Evolutionary conservation across 2,888 invertebrate genomes (phyloP).

Genomic region (Drosophila antonietae): DNA sequence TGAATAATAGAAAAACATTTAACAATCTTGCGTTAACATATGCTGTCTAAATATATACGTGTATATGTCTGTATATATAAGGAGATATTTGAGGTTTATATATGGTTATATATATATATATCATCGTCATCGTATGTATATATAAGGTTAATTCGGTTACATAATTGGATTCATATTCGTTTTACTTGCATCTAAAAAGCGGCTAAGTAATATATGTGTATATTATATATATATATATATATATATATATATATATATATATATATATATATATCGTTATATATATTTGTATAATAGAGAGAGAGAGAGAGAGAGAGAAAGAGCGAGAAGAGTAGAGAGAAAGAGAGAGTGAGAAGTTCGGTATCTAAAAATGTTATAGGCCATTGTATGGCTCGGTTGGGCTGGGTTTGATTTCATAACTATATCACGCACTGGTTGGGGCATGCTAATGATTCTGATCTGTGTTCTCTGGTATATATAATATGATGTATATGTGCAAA

Average conservation of each 20-base stretch:
- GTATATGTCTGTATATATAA: slow-evolving; percentile 17
- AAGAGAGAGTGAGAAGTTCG: not conserved
- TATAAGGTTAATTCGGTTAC: slow-evolving; percentile 25
- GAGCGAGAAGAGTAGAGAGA: not conserved
- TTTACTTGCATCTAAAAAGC: slow-evolving; percentile 25
- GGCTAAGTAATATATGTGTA: slow-evolving; percentile 24
- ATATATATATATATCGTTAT: slow-evolving; percentile 20
- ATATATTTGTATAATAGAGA: slow-evolving; percentile 14
- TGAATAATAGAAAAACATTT: slow-evolving; percentile 24
- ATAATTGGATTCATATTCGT: slow-evolving; percentile 27
- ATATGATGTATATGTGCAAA: slow-evolving; percentile 7
- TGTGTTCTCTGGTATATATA: slow-evolving; percentile 20
- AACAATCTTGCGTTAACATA: slow-evolving; percentile 39
- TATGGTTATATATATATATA: slow-evolving; percentile 24
- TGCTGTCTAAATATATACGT: slow-evolving; percentile 10
- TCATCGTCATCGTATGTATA: slow-evolving; percentile 6
- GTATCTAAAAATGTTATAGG: slow-evolving; percentile 4
- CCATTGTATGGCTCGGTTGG: slow-evolving; percentile 35
- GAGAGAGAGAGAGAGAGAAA: not conserved
- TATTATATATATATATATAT: slow-evolving; percentile 20
- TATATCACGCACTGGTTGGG: slow-evolving; percentile 12
- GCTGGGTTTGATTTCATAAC: slow-evolving; percentile 1
- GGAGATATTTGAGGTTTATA: slow-evolving; percentile 13
- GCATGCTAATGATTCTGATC: slow-evolving; percentile 4
- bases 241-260: slow-evolving; percentile 19